These are phyloP conservation scores for Drosophila greeni DNA, from an alignment of 2,888 invertebrate genomes.

Conservation along the genomic window DNA sequence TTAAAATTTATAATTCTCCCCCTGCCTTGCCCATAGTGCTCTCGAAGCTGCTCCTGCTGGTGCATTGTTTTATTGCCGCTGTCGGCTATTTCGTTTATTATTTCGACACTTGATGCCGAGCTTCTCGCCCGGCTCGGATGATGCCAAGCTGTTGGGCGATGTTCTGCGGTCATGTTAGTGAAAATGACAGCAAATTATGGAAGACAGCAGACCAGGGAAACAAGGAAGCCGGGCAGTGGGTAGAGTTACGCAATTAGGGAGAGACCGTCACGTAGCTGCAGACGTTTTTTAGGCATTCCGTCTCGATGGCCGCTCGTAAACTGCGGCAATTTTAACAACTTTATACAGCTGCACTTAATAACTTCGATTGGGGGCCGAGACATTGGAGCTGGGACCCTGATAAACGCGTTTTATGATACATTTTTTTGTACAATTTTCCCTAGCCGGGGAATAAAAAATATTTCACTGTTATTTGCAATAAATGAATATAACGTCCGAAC, in stretches of 20 bases:
- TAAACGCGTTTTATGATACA: constrained; percentile 45
- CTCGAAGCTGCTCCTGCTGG: constrained; percentile 12
- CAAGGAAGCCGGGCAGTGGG: constrained; percentile 17
- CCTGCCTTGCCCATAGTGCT: constrained; percentile 12
- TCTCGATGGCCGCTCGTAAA: constrained; percentile 26
- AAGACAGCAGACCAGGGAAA: constrained; percentile 1
- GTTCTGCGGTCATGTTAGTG: constrained; percentile 33
- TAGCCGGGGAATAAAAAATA: constrained; percentile 59
- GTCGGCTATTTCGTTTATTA: constrained; percentile 46
- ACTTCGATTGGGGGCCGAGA: constrained; percentile 56
- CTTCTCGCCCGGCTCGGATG: neutral
- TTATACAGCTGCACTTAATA: constrained; percentile 64
- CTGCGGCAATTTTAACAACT: constrained; percentile 43
- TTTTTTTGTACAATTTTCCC: constrained; percentile 53
- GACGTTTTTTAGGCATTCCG: constrained; percentile 1
- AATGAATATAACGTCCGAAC: constrained; percentile 69
- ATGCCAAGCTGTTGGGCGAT: constrained; percentile 12
- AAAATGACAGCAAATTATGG: constrained; percentile 46
- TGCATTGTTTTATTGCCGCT: constrained; percentile 46
- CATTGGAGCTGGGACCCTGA: constrained; percentile 21
- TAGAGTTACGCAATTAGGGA: constrained; percentile 42
- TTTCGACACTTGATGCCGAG: constrained; percentile 49
- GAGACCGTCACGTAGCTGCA: constrained; percentile 23
- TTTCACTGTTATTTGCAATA: constrained; percentile 68
- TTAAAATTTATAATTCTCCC: neutral